Base-by-base conservation (phyloP, 2,113 vertebrate genomes). In the Jaculus jaculus region DNA sequence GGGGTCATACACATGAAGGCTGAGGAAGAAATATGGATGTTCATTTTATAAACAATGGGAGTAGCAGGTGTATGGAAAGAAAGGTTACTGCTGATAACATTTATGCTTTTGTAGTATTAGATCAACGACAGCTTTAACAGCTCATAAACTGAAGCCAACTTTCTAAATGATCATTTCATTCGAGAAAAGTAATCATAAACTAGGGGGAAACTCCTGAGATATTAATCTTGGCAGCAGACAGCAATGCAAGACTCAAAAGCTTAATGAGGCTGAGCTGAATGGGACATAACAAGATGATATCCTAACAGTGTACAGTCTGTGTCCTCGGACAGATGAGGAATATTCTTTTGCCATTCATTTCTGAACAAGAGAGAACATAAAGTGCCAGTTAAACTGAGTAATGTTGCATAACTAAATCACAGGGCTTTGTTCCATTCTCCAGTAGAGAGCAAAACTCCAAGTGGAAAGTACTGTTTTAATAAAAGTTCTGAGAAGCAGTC, bases 101-200 rank as follows among this genome's bases (percentile, higher is more conserved):
- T 37, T 58, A 94, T 95, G 86, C 71, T 96, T 96, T 96, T 97
- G 74, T 94, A 0, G 0, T 94, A 90, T 83, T 85, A 42, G 95
- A 95, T 91, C 92, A 96, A 93, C 92, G 32, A 63, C 71, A 93
- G 60, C 73, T 95, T 97, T 98, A 98, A 97, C 97, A 98, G 96
- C 21, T 98, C 97, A 97, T 98, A 98, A 98, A 98, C 95, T 69
- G 94, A 98, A 98, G 93, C 87, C 96, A 98, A 91, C 96, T 98
- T 98, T 97, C 92, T 95, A 96, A 97, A 97, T 97, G 95, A 98
- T 97, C 93, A 97, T 98, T 98, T 98, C 97, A 97, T 97, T 98
- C 94, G 96, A 96, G 89, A 97, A 98, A 98, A 97, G 96, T 95
- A 97, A 98, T 96, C 84, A 96, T 42, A 96, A 93, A 96, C 90